Conservation (phyloP, 1,140 invertebrate species). For the Lepidostoma basale region DNA sequence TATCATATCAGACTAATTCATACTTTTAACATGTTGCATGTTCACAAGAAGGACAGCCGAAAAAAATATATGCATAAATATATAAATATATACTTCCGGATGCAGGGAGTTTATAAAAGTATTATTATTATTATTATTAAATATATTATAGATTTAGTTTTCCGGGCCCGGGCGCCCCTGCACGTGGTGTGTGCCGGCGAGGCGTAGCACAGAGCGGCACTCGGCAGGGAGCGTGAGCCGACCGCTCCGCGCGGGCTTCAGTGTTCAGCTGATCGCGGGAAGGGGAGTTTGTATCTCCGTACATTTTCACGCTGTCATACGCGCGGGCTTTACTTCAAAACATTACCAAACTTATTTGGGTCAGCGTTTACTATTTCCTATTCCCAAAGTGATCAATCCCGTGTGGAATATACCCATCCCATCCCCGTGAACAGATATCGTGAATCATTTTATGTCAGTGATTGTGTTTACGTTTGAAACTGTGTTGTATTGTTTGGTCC, state of each 20-base stretch:
- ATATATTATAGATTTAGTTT: background rate
- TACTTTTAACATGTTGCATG: too few species aligned
- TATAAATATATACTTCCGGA: too few species aligned
- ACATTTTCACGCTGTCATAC: background rate
- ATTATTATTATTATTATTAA: too few species aligned
- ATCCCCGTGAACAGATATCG: background rate
- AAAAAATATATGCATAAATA: too few species aligned
- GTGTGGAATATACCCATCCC: background rate
- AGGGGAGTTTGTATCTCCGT: background rate
- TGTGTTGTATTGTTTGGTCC: slow-evolving; percentile 13
- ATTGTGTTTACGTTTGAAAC: slow-evolving; percentile 27
- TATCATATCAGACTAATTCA: too few species aligned
- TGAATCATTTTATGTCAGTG: background rate
- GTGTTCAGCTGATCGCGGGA: slow-evolving; percentile 17
- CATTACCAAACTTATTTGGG: slow-evolving; percentile 35
- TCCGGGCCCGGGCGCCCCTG: background rate
- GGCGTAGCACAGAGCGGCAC: background rate
- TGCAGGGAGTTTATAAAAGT: too few species aligned
- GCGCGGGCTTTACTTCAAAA: slow-evolving; percentile 23
- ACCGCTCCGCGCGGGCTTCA: background rate
- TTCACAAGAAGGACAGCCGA: too few species aligned
- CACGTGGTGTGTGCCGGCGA: slow-evolving; percentile 10
- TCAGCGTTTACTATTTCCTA: slow-evolving; percentile 22
- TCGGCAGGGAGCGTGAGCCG: background rate
- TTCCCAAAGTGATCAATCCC: background rate